Evolutionary conservation across 2,888 invertebrate genomes (phyloP).

Genomic region (Mythimna impura): DNA sequence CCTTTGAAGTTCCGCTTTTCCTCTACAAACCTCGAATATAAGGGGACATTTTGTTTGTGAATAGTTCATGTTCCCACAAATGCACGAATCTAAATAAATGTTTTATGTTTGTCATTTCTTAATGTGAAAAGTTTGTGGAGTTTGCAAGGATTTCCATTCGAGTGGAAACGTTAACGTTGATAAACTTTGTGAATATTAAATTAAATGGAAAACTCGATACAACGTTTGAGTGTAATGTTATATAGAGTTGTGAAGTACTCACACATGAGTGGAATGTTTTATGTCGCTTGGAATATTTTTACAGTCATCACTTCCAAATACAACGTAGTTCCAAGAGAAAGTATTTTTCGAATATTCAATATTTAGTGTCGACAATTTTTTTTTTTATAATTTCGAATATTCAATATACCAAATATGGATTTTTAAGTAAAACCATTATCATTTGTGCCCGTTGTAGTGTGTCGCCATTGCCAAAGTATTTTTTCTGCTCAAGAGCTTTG

Average conservation of each 20-base stretch:
- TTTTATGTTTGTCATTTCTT: slow-evolving; percentile 65
- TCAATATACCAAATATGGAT: neutral
- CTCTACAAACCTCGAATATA: slow-evolving; percentile 64
- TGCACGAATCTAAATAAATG: slow-evolving; percentile 59
- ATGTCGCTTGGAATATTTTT: slow-evolving; percentile 27
- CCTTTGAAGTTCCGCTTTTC: slow-evolving; percentile 74
- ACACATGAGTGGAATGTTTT: slow-evolving; percentile 37
- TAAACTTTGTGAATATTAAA: slow-evolving; percentile 66
- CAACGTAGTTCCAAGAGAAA: neutral
- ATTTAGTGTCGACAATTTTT: too few relatives aligned
- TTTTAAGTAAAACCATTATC: neutral
- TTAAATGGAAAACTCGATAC: slow-evolving; percentile 63
- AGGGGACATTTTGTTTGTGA: slow-evolving; percentile 69
- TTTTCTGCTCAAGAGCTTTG: neutral
- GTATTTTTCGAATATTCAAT: neutral
- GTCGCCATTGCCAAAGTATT: neutral
- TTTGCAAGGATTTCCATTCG: slow-evolving; percentile 57
- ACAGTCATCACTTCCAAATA: slow-evolving; percentile 1
- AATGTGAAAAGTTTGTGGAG: slow-evolving; percentile 63
- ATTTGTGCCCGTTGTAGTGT: neutral
- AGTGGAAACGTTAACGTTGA: slow-evolving; percentile 63
- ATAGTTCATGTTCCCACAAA: slow-evolving; percentile 60
- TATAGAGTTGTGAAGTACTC: slow-evolving; percentile 36
- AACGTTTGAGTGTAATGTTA: slow-evolving; percentile 52
- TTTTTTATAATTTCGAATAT: too few relatives aligned